Evolutionary conservation across 2,113 vertebrate species (phyloP).

Genomic region (Notiomystis cincta): DNA sequence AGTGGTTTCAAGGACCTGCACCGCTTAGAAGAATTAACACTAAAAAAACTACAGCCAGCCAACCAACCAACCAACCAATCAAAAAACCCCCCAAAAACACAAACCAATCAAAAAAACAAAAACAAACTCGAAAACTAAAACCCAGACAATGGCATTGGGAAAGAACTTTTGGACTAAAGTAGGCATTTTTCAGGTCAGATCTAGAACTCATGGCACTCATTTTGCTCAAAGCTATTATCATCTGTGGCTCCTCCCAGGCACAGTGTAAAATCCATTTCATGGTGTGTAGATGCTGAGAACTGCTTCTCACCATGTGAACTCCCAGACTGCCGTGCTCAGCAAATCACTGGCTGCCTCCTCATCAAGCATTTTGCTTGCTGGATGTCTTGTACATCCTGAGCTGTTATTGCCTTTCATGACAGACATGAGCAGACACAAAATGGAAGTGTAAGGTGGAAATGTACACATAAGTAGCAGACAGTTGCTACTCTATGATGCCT

Average conservation of each 20-base stretch:
- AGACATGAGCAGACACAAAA: not conserved
- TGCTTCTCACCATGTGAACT: not conserved
- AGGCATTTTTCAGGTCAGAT: not conserved
- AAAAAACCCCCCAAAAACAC: not conserved
- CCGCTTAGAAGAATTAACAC: not conserved
- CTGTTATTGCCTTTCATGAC: not conserved
- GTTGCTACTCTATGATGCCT: not conserved
- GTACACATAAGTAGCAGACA: not conserved
- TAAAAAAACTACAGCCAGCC: not conserved
- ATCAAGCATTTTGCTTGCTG: not conserved
- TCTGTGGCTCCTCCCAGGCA: not conserved
- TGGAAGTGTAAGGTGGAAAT: not conserved
- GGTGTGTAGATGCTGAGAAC: not conserved
- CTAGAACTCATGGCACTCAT: not conserved
- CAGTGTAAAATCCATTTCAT: not conserved
- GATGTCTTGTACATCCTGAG: not conserved
- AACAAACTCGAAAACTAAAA: not conserved
- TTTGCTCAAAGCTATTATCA: not conserved
- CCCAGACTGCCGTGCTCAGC: not conserved
- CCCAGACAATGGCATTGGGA: not conserved
- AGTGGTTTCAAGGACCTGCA: accelerated
- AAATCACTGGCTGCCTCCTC: not conserved
- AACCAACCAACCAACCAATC: too few species aligned
- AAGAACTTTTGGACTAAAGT: not conserved
- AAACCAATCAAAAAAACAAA: not conserved